phyloP scores from a whole-genome alignment of 2,113 vertebrate genomes.

The Rostratula benghalensis region DNA sequence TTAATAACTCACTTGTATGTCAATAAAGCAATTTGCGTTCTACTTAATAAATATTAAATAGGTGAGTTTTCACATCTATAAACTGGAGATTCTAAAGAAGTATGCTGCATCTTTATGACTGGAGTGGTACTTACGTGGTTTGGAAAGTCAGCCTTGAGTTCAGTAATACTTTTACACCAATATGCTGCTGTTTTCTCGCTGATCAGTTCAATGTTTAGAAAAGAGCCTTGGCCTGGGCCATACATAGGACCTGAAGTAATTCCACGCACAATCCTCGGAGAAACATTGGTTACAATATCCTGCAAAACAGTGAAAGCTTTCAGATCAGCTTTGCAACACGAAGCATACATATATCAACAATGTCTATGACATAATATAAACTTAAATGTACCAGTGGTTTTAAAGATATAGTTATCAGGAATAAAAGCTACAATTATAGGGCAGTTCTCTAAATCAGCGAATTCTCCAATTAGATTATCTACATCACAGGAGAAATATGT shows the following conservation, averaged over 20 bases:
- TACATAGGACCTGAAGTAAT: slow-evolving; percentile 86
- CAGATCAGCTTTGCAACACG: neutral
- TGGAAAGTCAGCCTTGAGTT: slow-evolving; percentile 90
- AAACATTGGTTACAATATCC: slow-evolving; percentile 95
- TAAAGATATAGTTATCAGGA: neutral
- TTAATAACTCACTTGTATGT: neutral
- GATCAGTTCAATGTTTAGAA: slow-evolving; percentile 93
- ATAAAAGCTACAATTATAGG: neutral
- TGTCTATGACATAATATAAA: neutral
- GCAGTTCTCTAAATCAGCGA: neutral
- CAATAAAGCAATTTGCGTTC: slow-evolving; percentile 39
- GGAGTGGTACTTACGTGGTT: slow-evolving; percentile 78
- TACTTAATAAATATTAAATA: slow-evolving; percentile 50
- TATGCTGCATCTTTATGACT: slow-evolving; percentile 5
- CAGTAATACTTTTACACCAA: slow-evolving; percentile 87
- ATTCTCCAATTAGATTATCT: neutral
- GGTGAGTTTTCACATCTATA: slow-evolving; percentile 47
- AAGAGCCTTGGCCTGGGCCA: slow-evolving; percentile 89
- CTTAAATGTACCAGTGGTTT: neutral
- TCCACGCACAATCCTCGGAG: slow-evolving; percentile 91
- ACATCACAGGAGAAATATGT: neutral
- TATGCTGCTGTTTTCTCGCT: slow-evolving; percentile 93
- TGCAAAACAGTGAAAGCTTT: slow-evolving; percentile 59
- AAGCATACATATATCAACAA: neutral
- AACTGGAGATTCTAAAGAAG: slow-evolving; percentile 39